A percentile compares a stretch with the other conserved stretches of the same genome.
Evolutionary conservation across 2,888 invertebrate species (phyloP).

Genomic region (Polydrusus cervinus): DNA sequence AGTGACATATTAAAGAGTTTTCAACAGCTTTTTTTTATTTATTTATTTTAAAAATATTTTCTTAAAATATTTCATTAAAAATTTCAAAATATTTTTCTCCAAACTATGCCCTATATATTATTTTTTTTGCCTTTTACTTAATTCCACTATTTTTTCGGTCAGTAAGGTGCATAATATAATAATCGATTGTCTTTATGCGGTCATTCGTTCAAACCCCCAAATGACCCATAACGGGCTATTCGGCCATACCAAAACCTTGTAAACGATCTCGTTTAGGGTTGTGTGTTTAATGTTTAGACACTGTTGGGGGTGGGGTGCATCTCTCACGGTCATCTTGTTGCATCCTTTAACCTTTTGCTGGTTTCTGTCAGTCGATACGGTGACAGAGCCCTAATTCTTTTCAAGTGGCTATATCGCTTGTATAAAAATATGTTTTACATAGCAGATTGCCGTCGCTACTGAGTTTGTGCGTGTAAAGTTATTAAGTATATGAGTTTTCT

Average conservation of each 20-base stretch:
- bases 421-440: too few relatives aligned
- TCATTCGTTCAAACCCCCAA: conserved; percentile 25
- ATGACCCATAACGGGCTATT: conserved; percentile 64
- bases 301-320: conserved; percentile 60
- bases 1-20: too few relatives aligned
- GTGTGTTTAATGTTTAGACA: conserved; percentile 65
- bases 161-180: not conserved
- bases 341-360: conserved; percentile 39
- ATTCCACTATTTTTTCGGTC: not conserved
- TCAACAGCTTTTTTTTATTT: too few relatives aligned
- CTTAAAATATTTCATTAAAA: too few relatives aligned
- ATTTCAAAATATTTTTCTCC: too few relatives aligned
- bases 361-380: conserved; percentile 42
- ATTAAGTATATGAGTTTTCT: too few relatives aligned
- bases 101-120: too few relatives aligned
- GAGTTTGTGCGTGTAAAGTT: too few relatives aligned
- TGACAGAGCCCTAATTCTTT: conserved; percentile 6
- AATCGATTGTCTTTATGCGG: conserved; percentile 18
- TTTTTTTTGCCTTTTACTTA: too few relatives aligned
- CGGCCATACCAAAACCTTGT: conserved; percentile 62
- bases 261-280: conserved; percentile 64
- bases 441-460: too few relatives aligned
- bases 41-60: too few relatives aligned
- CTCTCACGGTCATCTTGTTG: conserved; percentile 40
- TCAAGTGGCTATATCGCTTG: not conserved